Evolutionary conservation across 2,797 vertebrate genomes (phyloP), one percentile per base, ranked within the genome.

Genomic region (Coregonus ussuriensis): DNA sequence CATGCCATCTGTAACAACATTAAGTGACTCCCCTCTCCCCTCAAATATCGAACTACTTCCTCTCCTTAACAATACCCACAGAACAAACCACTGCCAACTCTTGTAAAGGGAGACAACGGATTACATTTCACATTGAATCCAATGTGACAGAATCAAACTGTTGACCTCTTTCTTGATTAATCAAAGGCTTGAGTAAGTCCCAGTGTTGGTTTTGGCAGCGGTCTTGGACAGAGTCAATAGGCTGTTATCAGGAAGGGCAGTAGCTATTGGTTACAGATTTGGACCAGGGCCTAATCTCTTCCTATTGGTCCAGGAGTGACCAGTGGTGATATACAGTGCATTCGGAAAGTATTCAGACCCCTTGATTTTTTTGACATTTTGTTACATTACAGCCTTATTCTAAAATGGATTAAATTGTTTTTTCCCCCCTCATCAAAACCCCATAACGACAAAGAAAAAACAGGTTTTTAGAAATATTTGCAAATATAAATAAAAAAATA

Each of bases 1-100:
- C 18, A 6, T 31, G 9, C 21, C 77, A 29, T 73, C 47, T 54
- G 47, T 66, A 67, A 65, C 69, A 21, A 74, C 69, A 71, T 35
- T 56, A 56, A 56, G 54, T 15, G 25, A 66, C 65, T 3, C 65
- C 65, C 29, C 54, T 56, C 16, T 47, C 41, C 41, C 41, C 9
- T 47, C 59, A 25, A 25, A 63, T 31, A 35, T 35, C 3, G 9
- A 25, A 29, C 18, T 33, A 5, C 65, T 67, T 31, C 25, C 31
- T 14, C 15, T 33, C 4, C 25, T 31, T 4, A 67, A 35, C 66
- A 66, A 66, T 16, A 31, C 29, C 65, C 25, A 66, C 4, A 31
- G 14, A 66, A 31, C 13, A 14, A 11, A 25, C 11, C 21, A 65
- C 25, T 29, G 29, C 65, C 65, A 66, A 66, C 29, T 31, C 25